phyloP scores from a whole-genome alignment of 2,113 vertebrate genomes.

The Megaceryle maxima region DNA sequence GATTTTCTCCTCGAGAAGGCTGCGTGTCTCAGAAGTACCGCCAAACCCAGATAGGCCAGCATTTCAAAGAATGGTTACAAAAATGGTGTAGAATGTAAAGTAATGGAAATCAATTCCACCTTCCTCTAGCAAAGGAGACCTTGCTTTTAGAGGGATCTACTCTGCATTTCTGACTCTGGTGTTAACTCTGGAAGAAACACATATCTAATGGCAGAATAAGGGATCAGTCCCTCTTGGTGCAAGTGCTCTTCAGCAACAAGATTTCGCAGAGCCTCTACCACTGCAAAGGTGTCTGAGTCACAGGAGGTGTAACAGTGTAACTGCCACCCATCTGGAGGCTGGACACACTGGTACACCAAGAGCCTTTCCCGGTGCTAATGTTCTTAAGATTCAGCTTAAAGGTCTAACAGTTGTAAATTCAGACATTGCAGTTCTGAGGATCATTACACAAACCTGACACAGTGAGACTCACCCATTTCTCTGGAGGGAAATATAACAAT shows the following conservation, averaged over 20 bases:
- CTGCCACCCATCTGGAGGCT: neutral
- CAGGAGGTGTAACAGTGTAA: neutral
- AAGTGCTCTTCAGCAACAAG: neutral
- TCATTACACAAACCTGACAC: fast-evolving
- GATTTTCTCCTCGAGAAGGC: neutral
- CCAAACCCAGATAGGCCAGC: neutral
- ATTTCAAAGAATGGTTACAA: neutral
- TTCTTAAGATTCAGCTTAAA: neutral
- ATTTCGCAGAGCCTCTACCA: neutral
- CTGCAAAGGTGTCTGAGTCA: neutral
- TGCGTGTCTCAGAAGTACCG: neutral
- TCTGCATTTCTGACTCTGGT: neutral
- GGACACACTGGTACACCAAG: neutral
- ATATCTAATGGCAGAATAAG: neutral
- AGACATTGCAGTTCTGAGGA: neutral
- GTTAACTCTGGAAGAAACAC: neutral
- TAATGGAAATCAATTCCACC: neutral
- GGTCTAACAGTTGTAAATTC: neutral
- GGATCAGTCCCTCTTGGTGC: neutral
- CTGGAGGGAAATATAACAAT: neutral
- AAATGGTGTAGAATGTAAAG: neutral
- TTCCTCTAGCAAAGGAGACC: neutral
- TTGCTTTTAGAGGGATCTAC: neutral
- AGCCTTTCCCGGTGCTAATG: neutral
- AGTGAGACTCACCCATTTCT: neutral